Percentiles rank a stretch among this genome's conserved stretches.
phyloP scores from a whole-genome alignment of 2,113 vertebrate genomes.

The Hydrochoerus hydrochaeris region DNA sequence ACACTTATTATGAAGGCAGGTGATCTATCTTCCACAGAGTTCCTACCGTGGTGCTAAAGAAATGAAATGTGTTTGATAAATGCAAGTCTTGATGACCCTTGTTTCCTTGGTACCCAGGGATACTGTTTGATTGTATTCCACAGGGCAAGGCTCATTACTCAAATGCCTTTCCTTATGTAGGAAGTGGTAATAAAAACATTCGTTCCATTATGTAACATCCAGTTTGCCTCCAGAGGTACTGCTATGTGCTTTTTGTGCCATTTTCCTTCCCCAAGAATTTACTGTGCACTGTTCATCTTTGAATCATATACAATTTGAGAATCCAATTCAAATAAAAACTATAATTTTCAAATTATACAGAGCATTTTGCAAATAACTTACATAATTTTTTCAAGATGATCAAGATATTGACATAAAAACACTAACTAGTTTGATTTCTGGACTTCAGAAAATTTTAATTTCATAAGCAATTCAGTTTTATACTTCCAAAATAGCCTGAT shows the following conservation, averaged over 20 bases:
- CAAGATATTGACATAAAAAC: background rate
- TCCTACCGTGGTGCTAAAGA: background rate
- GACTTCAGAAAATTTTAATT: background rate
- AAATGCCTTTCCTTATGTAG: background rate
- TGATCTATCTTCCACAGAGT: background rate
- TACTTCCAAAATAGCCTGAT: background rate
- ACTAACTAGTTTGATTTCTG: background rate
- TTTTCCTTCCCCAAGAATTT: background rate
- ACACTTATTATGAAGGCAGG: background rate
- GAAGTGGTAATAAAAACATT: background rate
- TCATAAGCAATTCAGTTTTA: background rate
- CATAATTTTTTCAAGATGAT: background rate
- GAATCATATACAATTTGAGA: background rate
- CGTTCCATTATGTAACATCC: background rate
- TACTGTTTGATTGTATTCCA: constrained; percentile 68
- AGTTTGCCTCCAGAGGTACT: background rate
- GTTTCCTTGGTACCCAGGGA: constrained; percentile 66
- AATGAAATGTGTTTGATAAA: background rate
- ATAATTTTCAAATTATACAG: background rate
- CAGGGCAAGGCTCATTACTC: background rate
- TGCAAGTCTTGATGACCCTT: constrained; percentile 6
- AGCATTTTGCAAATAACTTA: background rate
- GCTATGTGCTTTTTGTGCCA: background rate
- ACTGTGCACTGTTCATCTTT: background rate
- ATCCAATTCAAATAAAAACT: background rate